phyloP scores from a whole-genome alignment of 2,888 invertebrate species.

The Apotomis betuletana region DNA sequence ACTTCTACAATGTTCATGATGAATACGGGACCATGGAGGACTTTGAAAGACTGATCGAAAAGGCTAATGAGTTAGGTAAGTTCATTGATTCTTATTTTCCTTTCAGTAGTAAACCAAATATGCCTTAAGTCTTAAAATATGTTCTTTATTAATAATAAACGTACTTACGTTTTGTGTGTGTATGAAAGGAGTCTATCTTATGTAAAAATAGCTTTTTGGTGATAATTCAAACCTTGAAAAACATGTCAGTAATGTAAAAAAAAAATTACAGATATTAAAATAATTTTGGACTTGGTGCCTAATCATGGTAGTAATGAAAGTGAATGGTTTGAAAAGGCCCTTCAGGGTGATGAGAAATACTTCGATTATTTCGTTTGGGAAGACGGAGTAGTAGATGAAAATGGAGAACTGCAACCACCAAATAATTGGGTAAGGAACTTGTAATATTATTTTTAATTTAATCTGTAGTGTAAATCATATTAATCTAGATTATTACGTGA shows the following conservation, averaged over 20 bases:
- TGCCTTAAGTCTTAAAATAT: no score
- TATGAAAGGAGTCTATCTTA: no score
- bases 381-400: conserved; percentile 79
- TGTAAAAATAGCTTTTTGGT: no score
- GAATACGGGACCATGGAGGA: conserved; percentile 89
- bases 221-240: no score
- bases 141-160: no score
- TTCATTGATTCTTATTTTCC: no score
- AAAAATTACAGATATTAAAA: conserved; percentile 76
- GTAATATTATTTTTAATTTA: neutral
- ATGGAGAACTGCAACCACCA: conserved; percentile 83
- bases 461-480: no score
- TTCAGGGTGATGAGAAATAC: conserved; percentile 84
- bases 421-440: conserved; percentile 87
- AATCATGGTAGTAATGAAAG: conserved; percentile 92
- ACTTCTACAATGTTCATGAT: conserved; percentile 87
- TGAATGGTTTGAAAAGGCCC: conserved; percentile 92
- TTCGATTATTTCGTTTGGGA: conserved; percentile 91
- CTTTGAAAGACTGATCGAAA: conserved; percentile 84
- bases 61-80: conserved; percentile 81
- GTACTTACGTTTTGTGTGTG: no score
- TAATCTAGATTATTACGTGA: no score
- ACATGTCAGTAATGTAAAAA: no score
- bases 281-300: conserved; percentile 87
- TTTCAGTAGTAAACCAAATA: no score